phyloP scores from a whole-genome alignment of 2,888 invertebrate species.

The Camptogramma bilineatum region DNA sequence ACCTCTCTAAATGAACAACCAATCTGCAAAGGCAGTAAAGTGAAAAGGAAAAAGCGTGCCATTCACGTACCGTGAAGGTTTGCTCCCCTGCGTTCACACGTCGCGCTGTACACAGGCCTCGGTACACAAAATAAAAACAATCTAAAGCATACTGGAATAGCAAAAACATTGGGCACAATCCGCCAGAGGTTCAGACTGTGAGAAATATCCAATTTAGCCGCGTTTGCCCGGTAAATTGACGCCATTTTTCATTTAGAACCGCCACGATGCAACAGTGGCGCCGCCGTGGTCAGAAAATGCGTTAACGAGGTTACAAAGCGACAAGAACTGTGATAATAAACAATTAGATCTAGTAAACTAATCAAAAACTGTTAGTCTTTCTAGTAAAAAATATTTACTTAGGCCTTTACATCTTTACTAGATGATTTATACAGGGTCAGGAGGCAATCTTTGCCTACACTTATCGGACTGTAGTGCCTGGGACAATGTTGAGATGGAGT shows the following conservation, averaged over 20 bases:
- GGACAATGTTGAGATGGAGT: no score
- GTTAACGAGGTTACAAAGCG: slow-evolving; percentile 19
- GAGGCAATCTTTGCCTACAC: no score
- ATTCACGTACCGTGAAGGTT: slow-evolving; percentile 14
- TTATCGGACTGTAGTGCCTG: no score
- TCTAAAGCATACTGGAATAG: slow-evolving; percentile 42
- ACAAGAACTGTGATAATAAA: background rate
- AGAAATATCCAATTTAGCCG: slow-evolving; percentile 82
- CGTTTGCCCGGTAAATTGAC: slow-evolving; percentile 80
- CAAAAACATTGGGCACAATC: slow-evolving; percentile 61
- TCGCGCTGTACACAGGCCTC: slow-evolving; percentile 35
- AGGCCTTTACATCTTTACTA: no score
- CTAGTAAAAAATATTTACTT: no score
- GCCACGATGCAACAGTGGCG: slow-evolving; percentile 68
- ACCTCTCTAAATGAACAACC: background rate
- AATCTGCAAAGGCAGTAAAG: background rate
- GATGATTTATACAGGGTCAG: no score
- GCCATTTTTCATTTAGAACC: slow-evolving; percentile 76
- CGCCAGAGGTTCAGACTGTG: slow-evolving; percentile 67
- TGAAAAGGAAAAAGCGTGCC: background rate
- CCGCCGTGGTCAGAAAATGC: slow-evolving; percentile 47
- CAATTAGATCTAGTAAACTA: background rate
- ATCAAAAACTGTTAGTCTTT: background rate
- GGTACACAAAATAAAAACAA: slow-evolving; percentile 44
- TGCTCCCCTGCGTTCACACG: slow-evolving; percentile 25